Base-by-base conservation (phyloP, 2,888 invertebrate genomes). In the Allacma fusca region DNA sequence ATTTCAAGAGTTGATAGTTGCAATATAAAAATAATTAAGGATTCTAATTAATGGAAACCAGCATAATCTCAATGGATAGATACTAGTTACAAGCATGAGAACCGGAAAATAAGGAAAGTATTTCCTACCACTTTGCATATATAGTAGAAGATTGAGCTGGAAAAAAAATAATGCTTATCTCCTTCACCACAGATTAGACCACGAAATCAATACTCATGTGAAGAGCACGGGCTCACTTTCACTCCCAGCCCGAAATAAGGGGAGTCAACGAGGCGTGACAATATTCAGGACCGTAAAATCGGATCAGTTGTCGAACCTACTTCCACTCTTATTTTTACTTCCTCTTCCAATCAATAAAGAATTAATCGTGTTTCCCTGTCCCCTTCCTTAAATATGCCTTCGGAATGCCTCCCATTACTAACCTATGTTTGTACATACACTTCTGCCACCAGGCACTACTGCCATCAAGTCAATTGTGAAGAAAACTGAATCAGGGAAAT, bases 201-300 rank as follows among this genome's bases (percentile, higher is more conserved):
- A 50, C 40, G 79, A 76, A 79, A 79, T 40, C 65, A 76, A 78
- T 78, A 75, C 74, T 73, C 74, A 72, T 72, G 71, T 75, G 80
- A 78, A 78, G 78, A 78, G 50, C 72, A 59, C 65, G 76, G 67
- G 76, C 74, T 65, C 43, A 77, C 73, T 79, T 50, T 50, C 75
- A 79, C 76, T 50, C 50, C 71, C 68, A 72, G 75, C 75, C 75
- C 75, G 77, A 78, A 29, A 59, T 67, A 75, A 71, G 75, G 59
- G 73, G 73, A 76, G 26, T 77, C 78, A 70, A 76, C 78, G 69
- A 73, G 72, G 80, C 75, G 68, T 26, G 64, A 67, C 68, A 75
- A 80, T 78, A 75, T 78, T 67, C 68, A 80, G 73, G 73, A 70
- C 75, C 80, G 78, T 78, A 59, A 80, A 80, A 80, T 80, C 77